Conservation (phyloP, 2,888 invertebrate genomes). For the Gymnocheta viridis region DNA sequence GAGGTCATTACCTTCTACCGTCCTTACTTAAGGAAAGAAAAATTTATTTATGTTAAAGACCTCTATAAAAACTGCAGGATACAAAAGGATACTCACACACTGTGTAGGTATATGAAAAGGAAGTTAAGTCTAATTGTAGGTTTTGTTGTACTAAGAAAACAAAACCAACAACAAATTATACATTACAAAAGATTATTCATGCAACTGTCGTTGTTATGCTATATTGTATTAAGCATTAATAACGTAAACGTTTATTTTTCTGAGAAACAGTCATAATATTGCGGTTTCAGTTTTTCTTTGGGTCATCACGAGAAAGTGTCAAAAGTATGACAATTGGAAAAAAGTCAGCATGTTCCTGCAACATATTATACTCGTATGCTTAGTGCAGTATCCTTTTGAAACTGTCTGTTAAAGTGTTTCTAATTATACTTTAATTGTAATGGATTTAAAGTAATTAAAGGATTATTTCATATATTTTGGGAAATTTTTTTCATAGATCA, state of each 20-base stretch:
- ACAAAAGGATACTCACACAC: slow-evolving; percentile 9
- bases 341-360: slow-evolving; percentile 33
- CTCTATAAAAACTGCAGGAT: slow-evolving; percentile 45
- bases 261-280: slow-evolving; percentile 59
- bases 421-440: slow-evolving; percentile 66
- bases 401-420: slow-evolving; percentile 1
- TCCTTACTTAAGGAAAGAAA: neutral
- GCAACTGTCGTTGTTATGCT: slow-evolving; percentile 40
- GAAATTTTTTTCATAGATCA: neutral
- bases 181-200: slow-evolving; percentile 12
- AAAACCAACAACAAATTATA: slow-evolving; percentile 27
- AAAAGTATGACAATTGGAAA: slow-evolving; percentile 56
- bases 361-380: slow-evolving; percentile 43
- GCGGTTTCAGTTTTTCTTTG: slow-evolving; percentile 46
- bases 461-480: slow-evolving; percentile 30
- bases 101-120: slow-evolving; percentile 1
- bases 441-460: slow-evolving; percentile 59
- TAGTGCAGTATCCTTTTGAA: neutral
- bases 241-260: slow-evolving; percentile 20
- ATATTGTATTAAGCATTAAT: neutral
- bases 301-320: slow-evolving; percentile 53
- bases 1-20: slow-evolving; percentile 56
- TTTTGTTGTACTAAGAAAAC: neutral
- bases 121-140: slow-evolving; percentile 24
- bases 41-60: slow-evolving; percentile 9